phyloP scores from a whole-genome alignment of 1,140 invertebrate species.

The Drosophila parvula region DNA sequence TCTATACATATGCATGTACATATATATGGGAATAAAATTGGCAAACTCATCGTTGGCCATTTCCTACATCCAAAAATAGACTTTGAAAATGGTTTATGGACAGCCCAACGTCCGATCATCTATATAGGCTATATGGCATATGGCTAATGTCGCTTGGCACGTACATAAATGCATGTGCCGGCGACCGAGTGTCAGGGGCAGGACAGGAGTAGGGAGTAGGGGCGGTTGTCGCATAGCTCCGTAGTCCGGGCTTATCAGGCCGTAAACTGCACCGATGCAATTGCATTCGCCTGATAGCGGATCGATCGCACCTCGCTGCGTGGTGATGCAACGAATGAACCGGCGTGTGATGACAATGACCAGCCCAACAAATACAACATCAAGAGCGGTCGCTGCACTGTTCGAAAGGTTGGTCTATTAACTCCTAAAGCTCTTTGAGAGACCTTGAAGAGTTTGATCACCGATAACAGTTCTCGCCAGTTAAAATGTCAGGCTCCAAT shows the following conservation, averaged over 20 bases:
- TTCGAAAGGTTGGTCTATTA: neutral
- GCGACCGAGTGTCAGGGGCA: slow-evolving; percentile 46
- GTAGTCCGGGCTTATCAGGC: slow-evolving; percentile 30
- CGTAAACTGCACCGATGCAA: slow-evolving; percentile 43
- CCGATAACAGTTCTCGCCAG: no score
- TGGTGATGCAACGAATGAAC: slow-evolving; percentile 40
- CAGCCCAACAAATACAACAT: slow-evolving; percentile 20
- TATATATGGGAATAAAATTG: slow-evolving; percentile 26
- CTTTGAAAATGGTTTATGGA: slow-evolving; percentile 31
- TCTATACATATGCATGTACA: slow-evolving; percentile 11
- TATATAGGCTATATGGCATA: slow-evolving; percentile 35
- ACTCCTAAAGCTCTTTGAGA: neutral
- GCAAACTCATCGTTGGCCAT: slow-evolving; percentile 52
- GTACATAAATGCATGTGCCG: slow-evolving; percentile 31
- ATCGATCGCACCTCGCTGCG: slow-evolving; percentile 48
- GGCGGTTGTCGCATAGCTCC: slow-evolving; percentile 27
- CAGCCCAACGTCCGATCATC: slow-evolving; percentile 10
- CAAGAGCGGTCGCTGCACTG: slow-evolving; percentile 22
- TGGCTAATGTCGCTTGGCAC: slow-evolving; percentile 14
- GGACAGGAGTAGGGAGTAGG: neutral
- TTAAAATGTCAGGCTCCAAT: neutral
- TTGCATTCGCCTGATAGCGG: slow-evolving; percentile 32
- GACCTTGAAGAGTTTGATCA: neutral
- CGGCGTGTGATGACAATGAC: slow-evolving; percentile 46
- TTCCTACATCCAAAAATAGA: slow-evolving; percentile 65